Conservation (phyloP, 2,797 vertebrate genomes). For the Peromyscus aztecus region DNA sequence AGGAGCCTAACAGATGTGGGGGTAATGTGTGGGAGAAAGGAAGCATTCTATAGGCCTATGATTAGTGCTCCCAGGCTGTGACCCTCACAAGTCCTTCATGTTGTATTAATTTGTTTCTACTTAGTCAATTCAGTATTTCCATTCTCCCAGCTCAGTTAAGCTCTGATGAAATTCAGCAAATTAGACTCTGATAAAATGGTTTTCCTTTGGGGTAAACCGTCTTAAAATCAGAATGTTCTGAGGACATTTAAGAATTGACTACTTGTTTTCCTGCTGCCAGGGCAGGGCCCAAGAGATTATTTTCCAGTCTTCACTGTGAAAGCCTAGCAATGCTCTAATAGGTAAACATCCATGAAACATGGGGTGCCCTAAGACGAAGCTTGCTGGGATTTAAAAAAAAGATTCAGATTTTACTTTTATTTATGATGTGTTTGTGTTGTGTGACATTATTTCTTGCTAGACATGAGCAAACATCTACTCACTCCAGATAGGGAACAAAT, state of each 20-base stretch:
- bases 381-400: background rate
- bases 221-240: background rate
- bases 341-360: background rate
- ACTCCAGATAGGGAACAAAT: background rate
- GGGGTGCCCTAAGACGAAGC: background rate
- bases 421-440: background rate
- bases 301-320: background rate
- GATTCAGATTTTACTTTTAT: background rate
- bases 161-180: background rate
- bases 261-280: background rate
- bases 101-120: background rate
- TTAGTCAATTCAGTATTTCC: background rate
- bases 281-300: background rate
- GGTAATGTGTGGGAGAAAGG: background rate
- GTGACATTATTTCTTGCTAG: background rate
- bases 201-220: background rate
- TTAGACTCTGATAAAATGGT: background rate
- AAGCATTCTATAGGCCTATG: background rate
- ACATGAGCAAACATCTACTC: background rate
- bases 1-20: background rate
- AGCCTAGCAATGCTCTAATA: background rate
- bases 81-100: background rate
- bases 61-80: background rate
- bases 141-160: background rate
- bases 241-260: background rate